Evolutionary conservation across 2,797 vertebrate genomes (phyloP).

Genomic region (Sparidentex hasta): DNA sequence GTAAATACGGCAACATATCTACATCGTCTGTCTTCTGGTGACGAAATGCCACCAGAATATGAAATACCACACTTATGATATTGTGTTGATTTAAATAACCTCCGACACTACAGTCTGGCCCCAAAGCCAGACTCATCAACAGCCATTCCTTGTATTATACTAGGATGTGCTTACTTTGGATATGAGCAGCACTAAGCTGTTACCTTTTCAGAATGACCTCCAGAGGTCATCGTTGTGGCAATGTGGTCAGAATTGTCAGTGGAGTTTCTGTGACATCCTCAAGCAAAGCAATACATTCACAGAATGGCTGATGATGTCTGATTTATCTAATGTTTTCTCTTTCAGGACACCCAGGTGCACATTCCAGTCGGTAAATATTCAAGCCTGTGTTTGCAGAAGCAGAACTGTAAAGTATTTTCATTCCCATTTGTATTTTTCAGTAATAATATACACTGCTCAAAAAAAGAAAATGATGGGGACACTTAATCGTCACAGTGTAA

Average conservation of each 20-base stretch:
- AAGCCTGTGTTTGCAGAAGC: background rate
- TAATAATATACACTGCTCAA: background rate
- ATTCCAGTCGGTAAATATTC: conserved; percentile 82
- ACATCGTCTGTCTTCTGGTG: too few relatives aligned
- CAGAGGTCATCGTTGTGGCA: background rate
- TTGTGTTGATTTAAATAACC: too few relatives aligned
- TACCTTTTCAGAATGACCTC: background rate
- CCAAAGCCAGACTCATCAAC: too few relatives aligned
- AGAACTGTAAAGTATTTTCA: background rate
- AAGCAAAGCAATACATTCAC: too few relatives aligned
- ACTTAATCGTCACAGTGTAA: too few relatives aligned
- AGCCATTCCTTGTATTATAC: background rate
- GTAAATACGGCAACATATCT: too few relatives aligned
- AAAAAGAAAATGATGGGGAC: too few relatives aligned
- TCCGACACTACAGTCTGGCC: too few relatives aligned
- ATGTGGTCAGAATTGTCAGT: background rate
- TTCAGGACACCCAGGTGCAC: conserved; percentile 67
- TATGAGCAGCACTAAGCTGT: background rate
- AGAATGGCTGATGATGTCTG: background rate
- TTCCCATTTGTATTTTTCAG: background rate
- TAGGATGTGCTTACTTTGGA: background rate
- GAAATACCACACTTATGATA: too few relatives aligned
- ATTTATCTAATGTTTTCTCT: conserved; percentile 22
- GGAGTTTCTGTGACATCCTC: background rate
- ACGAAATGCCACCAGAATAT: too few relatives aligned